Conservation (phyloP, 2,888 invertebrate species). For the Leucophenga montana region DNA sequence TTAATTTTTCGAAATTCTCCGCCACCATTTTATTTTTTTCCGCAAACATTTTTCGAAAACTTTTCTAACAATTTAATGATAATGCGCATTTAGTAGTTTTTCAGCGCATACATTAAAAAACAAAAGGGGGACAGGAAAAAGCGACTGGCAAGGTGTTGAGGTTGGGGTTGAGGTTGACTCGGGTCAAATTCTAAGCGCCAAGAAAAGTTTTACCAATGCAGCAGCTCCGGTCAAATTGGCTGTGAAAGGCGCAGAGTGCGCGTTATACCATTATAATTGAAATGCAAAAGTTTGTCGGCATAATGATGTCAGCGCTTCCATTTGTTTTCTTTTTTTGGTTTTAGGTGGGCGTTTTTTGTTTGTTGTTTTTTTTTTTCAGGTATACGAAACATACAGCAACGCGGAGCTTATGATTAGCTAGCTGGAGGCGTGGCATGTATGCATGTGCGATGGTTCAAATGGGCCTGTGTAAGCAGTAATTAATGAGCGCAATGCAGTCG, state of each 20-base stretch:
- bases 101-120: neutral
- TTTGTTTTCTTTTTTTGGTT: neutral
- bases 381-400: too few species aligned
- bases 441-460: too few species aligned
- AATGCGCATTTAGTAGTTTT: constrained; percentile 65
- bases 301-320: neutral
- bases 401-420: too few species aligned
- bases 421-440: too few species aligned
- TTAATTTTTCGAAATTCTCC: neutral
- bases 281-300: constrained; percentile 18
- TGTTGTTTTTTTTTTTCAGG: neutral
- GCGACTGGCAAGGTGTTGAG: neutral
- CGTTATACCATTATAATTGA: constrained; percentile 17
- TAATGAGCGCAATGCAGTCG: constrained; percentile 14
- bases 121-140: neutral
- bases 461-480: constrained; percentile 4
- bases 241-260: constrained; percentile 29
- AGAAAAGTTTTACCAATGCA: neutral
- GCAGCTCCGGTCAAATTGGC: constrained; percentile 34
- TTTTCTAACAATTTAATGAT: constrained; percentile 64
- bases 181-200: neutral
- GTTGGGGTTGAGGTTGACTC: constrained; percentile 10
- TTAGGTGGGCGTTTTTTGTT: neutral
- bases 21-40: neutral
- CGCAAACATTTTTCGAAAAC: constrained; percentile 35